Percentiles rank a stretch among this genome's conserved stretches.
Conservation (phyloP, 2,113 vertebrate species). For the Pollachius pollachius region DNA sequence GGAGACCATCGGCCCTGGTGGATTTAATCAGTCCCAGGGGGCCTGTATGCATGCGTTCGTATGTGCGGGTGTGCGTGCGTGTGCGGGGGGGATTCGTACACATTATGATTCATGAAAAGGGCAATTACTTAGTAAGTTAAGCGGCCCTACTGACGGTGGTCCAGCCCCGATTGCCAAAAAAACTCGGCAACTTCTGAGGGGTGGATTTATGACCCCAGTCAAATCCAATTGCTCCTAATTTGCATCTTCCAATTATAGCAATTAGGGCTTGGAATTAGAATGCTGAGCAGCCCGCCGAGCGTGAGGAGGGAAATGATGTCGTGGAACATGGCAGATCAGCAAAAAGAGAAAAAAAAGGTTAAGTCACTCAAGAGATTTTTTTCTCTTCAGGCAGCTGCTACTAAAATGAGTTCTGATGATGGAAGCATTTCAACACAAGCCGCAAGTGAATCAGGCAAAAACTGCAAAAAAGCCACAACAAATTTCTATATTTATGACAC, state of each 20-base stretch:
- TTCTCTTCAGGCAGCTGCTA: slow-evolving; percentile 25
- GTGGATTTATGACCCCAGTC: slow-evolving; percentile 76
- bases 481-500: slow-evolving; percentile 37
- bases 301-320: slow-evolving; percentile 36
- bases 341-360: slow-evolving; percentile 31
- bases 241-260: slow-evolving; percentile 74
- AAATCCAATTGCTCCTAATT: slow-evolving; percentile 75
- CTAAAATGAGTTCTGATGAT: slow-evolving; percentile 34
- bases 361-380: slow-evolving; percentile 24
- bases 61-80: slow-evolving; percentile 19
- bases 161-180: slow-evolving; percentile 60
- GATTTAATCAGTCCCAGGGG: background rate
- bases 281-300: slow-evolving; percentile 42
- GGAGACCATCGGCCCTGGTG: background rate
- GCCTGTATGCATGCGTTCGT: background rate
- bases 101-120: slow-evolving; percentile 72
- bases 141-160: slow-evolving; percentile 64
- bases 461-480: slow-evolving; percentile 8
- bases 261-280: slow-evolving; percentile 67
- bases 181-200: slow-evolving; percentile 60
- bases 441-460: slow-evolving; percentile 20
- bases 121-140: slow-evolving; percentile 74
- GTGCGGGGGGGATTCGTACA: slow-evolving; percentile 62
- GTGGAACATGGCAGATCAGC: slow-evolving; percentile 52
- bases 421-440: slow-evolving; percentile 12